Percentiles rank a stretch among this genome's conserved stretches.
Evolutionary conservation across 1,140 invertebrate genomes (phyloP).

Genomic region (Antheraea mylitta): DNA sequence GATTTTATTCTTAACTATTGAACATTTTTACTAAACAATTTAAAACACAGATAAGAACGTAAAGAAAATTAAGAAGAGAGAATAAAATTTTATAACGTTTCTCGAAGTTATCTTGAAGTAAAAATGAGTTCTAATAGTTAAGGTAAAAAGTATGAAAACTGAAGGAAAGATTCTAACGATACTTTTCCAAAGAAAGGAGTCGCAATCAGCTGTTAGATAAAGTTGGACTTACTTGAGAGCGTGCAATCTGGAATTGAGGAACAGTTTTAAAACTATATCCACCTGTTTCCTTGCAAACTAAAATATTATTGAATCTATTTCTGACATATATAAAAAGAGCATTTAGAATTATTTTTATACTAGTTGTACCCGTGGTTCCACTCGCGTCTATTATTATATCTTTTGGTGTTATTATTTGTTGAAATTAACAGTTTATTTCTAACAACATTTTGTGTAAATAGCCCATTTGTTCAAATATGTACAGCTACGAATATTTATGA

Average conservation of each 20-base stretch:
- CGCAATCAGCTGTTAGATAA: conserved; percentile 67
- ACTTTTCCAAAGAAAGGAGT: conserved; percentile 51
- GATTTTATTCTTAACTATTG: too few species aligned
- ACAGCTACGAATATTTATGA: too few species aligned
- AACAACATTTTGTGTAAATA: too few species aligned
- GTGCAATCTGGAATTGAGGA: conserved; percentile 51
- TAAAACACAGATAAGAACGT: neutral
- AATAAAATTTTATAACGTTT: conserved; percentile 7
- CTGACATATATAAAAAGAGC: neutral
- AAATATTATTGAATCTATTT: conserved; percentile 21
- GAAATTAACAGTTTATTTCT: too few species aligned
- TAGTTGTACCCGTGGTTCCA: too few species aligned
- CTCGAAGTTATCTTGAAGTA: conserved; percentile 18
- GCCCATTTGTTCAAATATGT: too few species aligned
- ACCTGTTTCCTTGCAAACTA: conserved; percentile 32
- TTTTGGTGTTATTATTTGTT: too few species aligned
- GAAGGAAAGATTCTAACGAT: conserved; percentile 51
- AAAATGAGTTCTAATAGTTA: conserved; percentile 27
- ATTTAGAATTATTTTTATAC: neutral
- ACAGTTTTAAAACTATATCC: conserved; percentile 52
- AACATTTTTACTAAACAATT: neutral
- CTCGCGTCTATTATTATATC: too few species aligned
- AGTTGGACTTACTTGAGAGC: conserved; percentile 47
- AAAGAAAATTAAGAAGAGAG: neutral
- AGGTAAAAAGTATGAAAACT: conserved; percentile 45